phyloP scores from a whole-genome alignment of 2,113 vertebrate genomes.

The Cottus gobio region DNA sequence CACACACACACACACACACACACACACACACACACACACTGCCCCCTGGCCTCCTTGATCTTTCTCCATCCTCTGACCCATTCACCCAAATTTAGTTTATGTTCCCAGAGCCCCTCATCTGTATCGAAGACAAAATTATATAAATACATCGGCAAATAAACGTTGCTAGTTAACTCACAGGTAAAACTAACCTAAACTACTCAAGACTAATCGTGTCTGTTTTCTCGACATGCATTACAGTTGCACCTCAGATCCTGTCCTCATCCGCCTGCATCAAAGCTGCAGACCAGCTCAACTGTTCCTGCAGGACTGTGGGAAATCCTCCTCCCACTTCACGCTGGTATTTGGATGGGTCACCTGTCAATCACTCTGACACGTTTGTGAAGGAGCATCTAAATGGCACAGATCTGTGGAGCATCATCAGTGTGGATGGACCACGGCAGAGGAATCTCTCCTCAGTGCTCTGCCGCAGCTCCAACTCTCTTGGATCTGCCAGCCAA shows the following conservation, averaged over 20 bases:
- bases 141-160: no score
- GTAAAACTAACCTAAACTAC: background rate
- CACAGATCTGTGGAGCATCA: slow-evolving; percentile 27
- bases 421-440: slow-evolving; percentile 17
- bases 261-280: slow-evolving; percentile 32
- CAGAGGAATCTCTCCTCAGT: background rate
- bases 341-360: slow-evolving; percentile 35
- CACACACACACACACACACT: no score
- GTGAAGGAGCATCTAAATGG: background rate
- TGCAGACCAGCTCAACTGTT: slow-evolving; percentile 31
- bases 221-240: background rate
- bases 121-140: no score
- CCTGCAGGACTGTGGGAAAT: slow-evolving; percentile 49
- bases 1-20: no score
- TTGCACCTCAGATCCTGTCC: background rate
- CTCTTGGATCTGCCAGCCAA: slow-evolving; percentile 31
- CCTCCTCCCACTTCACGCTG: slow-evolving; percentile 40
- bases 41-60: no score
- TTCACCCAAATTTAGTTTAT: background rate
- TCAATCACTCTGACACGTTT: slow-evolving; percentile 10
- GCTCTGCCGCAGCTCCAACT: no score
- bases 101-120: no score
- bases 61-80: no score
- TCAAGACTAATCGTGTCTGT: no score
- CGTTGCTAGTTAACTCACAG: no score